These are phyloP conservation scores for Drosophila subobscura DNA, from an alignment of 1,140 invertebrate genomes.

Conservation along the genomic window DNA sequence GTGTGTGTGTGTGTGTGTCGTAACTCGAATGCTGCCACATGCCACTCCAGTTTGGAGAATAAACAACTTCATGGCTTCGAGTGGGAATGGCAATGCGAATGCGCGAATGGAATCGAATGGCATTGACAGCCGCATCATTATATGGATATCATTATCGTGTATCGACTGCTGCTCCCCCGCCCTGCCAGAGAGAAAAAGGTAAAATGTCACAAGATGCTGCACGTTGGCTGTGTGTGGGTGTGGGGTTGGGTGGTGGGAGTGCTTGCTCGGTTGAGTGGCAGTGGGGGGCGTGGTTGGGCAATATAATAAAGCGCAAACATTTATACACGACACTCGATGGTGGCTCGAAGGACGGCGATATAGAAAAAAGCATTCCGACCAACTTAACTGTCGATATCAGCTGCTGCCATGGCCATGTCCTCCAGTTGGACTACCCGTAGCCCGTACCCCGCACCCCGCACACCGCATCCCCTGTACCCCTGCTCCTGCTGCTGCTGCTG, in stretches of 20 bases:
- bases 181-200: slow-evolving; percentile 55
- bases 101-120: slow-evolving; percentile 57
- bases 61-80: slow-evolving; percentile 45
- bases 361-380: slow-evolving; percentile 69
- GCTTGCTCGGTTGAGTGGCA: neutral
- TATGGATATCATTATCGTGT: slow-evolving; percentile 82
- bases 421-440: neutral
- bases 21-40: slow-evolving; percentile 25
- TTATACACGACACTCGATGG: slow-evolving; percentile 78
- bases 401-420: slow-evolving; percentile 53
- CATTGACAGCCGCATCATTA: slow-evolving; percentile 80
- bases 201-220: slow-evolving; percentile 80
- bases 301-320: slow-evolving; percentile 83
- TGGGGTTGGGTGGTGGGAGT: slow-evolving; percentile 7
- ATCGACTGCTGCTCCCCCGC: slow-evolving; percentile 58
- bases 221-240: slow-evolving; percentile 15
- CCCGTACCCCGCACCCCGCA: neutral
- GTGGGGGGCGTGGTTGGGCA: slow-evolving; percentile 57
- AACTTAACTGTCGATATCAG: slow-evolving; percentile 81
- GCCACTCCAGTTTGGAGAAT: slow-evolving; percentile 33
- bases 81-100: slow-evolving; percentile 38
- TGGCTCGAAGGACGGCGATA: slow-evolving; percentile 37
- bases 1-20: too few species aligned
- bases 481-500: too few species aligned
- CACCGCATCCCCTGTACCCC: neutral